Evolutionary conservation across 2,888 invertebrate genomes (phyloP), one percentile per base, ranked within the genome.

Genomic region (Epistrophe eligans): DNA sequence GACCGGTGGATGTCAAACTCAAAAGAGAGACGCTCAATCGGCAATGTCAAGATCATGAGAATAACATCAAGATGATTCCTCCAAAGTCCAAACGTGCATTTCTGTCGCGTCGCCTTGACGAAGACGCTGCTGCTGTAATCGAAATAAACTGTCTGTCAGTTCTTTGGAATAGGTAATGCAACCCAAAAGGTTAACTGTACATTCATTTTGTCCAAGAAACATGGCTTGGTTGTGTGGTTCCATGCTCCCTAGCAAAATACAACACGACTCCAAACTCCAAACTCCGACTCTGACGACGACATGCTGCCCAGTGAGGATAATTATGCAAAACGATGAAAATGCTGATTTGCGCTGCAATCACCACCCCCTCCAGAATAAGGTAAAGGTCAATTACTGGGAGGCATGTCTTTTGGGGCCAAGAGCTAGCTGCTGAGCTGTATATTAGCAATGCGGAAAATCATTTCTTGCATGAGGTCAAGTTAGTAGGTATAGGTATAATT

Each of bases 401-500:
- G 58, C 72, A 73, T 60, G 40, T 57, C 38, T 58, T 45, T 58
- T n/a, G 19, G 24, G 35, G 52, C 35, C 67, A 38, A 45, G 45
- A 64, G 8, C 19, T 32, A 64, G 8, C 19, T 32, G 24, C 35
- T 35, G 13, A 70, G 50, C 11, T 52, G 45, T 35, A 57, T 57
- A 57, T 57, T 60, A 67, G 66, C 73, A 79, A 79, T 79, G 73
- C 73, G 79, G 79, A 79, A 79, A 79, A 73, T 79, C 10, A 73
- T 79, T 79, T 58, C 43, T n/a, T 15, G 50, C 35, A 66, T 43
- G 66, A 58, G 79, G 79, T 73, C 58, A 66, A 79, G 45, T 24
- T 57, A 35, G 55, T 13, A 50, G 60, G 43, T 62, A 62, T 19
- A 24, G 60, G 43, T 62, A 62, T 19, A 24, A 62, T 50, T 72